Evolutionary conservation across 2,888 invertebrate genomes (phyloP), one percentile per base, ranked within the genome.

Genomic region (Ornithoptera alexandrae): DNA sequence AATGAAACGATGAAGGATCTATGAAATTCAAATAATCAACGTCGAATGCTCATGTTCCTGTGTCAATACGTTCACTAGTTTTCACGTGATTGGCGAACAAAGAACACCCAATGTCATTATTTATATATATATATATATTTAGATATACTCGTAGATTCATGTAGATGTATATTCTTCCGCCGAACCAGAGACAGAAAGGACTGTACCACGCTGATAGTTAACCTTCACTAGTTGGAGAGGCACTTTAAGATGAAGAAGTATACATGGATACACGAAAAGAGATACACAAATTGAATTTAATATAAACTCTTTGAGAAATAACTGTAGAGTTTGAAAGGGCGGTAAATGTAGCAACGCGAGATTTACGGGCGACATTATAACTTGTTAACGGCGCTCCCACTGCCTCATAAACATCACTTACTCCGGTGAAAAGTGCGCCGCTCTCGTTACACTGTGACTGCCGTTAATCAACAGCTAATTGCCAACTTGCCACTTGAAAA

Each of bases 351-450:
- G 18, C 42, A 20, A 22, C 17, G 59, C 30, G 30, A 30, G 65
- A 65, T 46, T 65, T 65, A 59, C 24, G 46, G 22, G 20, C 59
- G 42, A 46, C 59, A 65, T 65, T 59, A 59, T 59, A 65, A 65
- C 65, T 59, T 59, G n/a, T 18, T 65, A 65, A 65, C 46, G 65
- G 46, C 39, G 59, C 46, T 59, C 20, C 30, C 24, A 30, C 22
- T 46, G 65, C 18, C 65, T 59, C 65, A 59, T 65, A 65, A 59
- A 59, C 58, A 46, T 59, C 58, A 59, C 46, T 65, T 65, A 65
- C 15, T 30, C 10, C 7, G 39, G 39, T 57, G 30, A 2, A 30
- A 17, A 65, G 42, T 57, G 57, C 58, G 57, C 24, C 22, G 46
- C 24, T 65, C 42, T 17, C 57, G 56, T 64, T 24, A 64, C 36